phyloP scores from a whole-genome alignment of 1,140 invertebrate species.

The Matsumurasca onukii region DNA sequence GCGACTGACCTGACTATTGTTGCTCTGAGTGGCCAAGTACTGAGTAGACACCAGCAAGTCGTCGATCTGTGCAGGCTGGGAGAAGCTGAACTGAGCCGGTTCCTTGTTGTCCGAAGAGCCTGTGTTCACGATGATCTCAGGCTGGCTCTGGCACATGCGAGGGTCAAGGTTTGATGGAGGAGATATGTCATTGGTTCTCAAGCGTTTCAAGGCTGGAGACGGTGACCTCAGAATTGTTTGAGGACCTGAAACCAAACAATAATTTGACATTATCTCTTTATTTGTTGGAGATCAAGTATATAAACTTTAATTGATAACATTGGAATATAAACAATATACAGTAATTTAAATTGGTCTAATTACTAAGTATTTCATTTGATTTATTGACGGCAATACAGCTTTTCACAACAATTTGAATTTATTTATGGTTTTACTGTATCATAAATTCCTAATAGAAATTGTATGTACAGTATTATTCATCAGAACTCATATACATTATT shows the following conservation, averaged over 20 bases:
- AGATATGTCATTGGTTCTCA: slow-evolving; percentile 39
- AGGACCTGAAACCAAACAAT: neutral
- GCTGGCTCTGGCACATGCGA: slow-evolving; percentile 48
- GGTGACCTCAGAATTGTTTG: neutral
- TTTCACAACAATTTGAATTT: no score
- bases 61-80: slow-evolving; percentile 82
- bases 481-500: no score
- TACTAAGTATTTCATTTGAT: no score
- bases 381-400: no score
- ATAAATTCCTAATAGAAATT: no score
- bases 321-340: no score
- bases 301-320: no score
- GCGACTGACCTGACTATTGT: slow-evolving; percentile 44
- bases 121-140: slow-evolving; percentile 38
- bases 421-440: no score
- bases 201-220: neutral
- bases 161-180: slow-evolving; percentile 38
- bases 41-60: slow-evolving; percentile 80
- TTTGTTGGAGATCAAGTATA: no score
- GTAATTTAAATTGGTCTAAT: no score
- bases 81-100: slow-evolving; percentile 57
- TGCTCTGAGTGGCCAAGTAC: slow-evolving; percentile 63
- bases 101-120: neutral
- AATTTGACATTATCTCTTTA: no score
- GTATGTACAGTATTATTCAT: no score